Conservation (phyloP, 1,140 invertebrate genomes). For the Tetramorium simillimum region DNA sequence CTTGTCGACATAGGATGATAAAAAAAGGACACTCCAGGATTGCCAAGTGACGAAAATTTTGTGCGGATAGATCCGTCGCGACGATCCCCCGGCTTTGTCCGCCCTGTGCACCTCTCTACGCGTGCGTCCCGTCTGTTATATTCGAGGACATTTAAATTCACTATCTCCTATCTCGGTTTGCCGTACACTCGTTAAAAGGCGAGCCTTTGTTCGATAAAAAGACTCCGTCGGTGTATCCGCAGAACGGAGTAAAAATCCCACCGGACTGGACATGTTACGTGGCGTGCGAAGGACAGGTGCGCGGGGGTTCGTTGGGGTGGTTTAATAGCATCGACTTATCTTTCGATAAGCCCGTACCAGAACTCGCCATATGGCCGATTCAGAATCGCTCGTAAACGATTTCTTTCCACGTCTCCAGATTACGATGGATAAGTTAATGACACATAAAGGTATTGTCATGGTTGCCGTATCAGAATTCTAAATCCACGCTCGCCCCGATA, state of each 20-base stretch:
- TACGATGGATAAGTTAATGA: constrained; percentile 30
- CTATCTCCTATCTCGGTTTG: constrained; percentile 64
- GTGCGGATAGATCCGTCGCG: constrained; percentile 51
- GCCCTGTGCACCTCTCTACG: constrained; percentile 45
- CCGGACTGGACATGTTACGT: constrained; percentile 50
- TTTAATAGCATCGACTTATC: constrained; percentile 75
- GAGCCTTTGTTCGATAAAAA: constrained; percentile 66
- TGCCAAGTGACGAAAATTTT: constrained; percentile 51
- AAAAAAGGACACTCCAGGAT: constrained; percentile 30
- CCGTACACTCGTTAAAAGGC: constrained; percentile 67
- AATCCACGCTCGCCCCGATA: constrained; percentile 21
- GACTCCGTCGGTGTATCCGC: constrained; percentile 44
- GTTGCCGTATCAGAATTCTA: constrained; percentile 1
- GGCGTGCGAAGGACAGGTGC: constrained; percentile 67
- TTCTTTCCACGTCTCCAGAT: constrained; percentile 62
- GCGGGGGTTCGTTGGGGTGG: constrained; percentile 45
- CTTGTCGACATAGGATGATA: not conserved
- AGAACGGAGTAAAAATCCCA: constrained; percentile 58
- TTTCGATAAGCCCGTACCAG: constrained; percentile 67
- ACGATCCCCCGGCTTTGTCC: constrained; percentile 51
- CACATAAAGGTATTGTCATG: not conserved
- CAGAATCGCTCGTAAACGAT: constrained; percentile 52
- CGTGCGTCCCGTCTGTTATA: constrained; percentile 53
- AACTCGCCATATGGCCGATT: constrained; percentile 69
- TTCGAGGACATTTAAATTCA: constrained; percentile 62